A percentile compares a stretch with the other conserved stretches of the same genome.
Conservation (phyloP, 2,797 vertebrate genomes). For the Neoniphon sammara region DNA sequence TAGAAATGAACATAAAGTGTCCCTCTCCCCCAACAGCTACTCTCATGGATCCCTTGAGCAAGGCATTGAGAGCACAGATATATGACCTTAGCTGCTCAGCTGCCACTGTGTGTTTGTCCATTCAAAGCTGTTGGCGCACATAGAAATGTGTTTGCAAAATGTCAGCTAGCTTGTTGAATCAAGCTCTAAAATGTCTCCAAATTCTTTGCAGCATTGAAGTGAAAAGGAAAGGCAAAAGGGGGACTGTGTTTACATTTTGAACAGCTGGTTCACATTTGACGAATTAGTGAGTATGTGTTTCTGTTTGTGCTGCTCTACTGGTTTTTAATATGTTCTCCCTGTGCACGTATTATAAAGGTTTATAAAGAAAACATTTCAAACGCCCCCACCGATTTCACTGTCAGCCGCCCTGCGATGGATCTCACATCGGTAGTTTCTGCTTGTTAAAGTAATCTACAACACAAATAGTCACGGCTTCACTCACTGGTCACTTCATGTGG, state of each 20-base stretch:
- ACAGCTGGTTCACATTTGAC: constrained; percentile 76
- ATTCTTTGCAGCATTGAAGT: constrained; percentile 12
- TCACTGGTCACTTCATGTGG: neutral
- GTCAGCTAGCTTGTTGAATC: too few species aligned
- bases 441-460: constrained; percentile 51
- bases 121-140: neutral
- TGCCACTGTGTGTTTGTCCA: too few species aligned
- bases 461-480: constrained; percentile 43
- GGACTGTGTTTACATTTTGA: constrained; percentile 11
- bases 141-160: too few species aligned
- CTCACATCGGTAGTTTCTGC: constrained; percentile 16
- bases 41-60: neutral
- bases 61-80: neutral
- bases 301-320: constrained; percentile 71
- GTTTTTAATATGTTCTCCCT: constrained; percentile 39
- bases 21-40: too few species aligned
- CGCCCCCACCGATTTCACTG: constrained; percentile 15
- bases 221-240: constrained; percentile 1
- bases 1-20: too few species aligned
- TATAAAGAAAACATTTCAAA: constrained; percentile 60
- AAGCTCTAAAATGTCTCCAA: constrained; percentile 15
- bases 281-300: constrained; percentile 56
- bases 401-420: constrained; percentile 15
- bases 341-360: constrained; percentile 37
- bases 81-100: neutral